Percentiles rank a stretch among this genome's conserved stretches.
Conservation (phyloP, 2,113 vertebrate species). For the Prionailurus bengalensis region DNA sequence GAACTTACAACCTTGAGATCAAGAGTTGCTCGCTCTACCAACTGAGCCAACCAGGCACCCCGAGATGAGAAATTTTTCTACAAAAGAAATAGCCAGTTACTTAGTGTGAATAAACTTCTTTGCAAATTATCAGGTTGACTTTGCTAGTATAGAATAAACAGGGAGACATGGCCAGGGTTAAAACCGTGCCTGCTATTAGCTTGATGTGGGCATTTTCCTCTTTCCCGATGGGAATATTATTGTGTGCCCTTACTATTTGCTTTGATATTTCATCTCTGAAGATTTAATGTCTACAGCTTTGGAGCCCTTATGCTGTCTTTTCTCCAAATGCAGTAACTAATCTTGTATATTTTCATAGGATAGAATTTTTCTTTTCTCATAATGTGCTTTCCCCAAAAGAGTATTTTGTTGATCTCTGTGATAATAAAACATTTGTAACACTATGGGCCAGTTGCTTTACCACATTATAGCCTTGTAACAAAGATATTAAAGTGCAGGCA, state of each 20-base stretch:
- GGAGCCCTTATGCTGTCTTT: not conserved
- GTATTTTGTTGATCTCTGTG: not conserved
- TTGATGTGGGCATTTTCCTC: not conserved
- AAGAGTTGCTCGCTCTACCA: no score
- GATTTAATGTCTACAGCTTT: not conserved
- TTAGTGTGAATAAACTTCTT: not conserved
- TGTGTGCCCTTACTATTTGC: not conserved
- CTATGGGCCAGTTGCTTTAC: not conserved
- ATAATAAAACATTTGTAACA: conserved; percentile 14
- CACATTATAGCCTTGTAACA: conserved; percentile 1
- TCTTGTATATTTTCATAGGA: not conserved
- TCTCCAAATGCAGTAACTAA: not conserved
- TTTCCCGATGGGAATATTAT: not conserved
- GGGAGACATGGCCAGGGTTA: not conserved
- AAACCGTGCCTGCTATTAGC: not conserved
- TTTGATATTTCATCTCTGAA: not conserved
- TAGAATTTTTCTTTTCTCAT: conserved; percentile 4
- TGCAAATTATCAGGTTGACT: not conserved
- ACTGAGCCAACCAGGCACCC: no score
- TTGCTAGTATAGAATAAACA: not conserved
- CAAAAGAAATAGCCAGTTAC: not conserved
- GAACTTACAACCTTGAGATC: no score
- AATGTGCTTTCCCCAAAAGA: not conserved
- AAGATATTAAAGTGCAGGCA: not conserved
- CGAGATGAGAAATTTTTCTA: not conserved